Evolutionary conservation across 2,888 invertebrate genomes (phyloP).

Genomic region (Panzeria rudis): DNA sequence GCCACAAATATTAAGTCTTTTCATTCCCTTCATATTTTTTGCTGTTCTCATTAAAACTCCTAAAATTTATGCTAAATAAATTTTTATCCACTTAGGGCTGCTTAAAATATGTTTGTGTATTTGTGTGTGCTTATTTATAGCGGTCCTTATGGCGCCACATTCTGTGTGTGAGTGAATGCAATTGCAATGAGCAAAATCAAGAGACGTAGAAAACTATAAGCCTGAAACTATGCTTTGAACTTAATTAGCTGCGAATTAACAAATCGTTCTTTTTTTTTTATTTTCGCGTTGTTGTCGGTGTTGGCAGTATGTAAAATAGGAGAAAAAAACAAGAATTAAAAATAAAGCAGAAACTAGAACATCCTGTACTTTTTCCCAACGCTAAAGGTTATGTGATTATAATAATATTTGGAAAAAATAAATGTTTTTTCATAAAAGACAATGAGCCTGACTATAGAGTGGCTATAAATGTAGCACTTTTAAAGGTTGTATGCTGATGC

Average conservation of each 20-base stretch:
- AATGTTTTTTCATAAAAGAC: constrained; percentile 36
- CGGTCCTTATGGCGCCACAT: constrained; percentile 32
- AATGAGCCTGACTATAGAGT: constrained; percentile 27
- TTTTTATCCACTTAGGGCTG: neutral
- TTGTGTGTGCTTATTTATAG: constrained; percentile 13
- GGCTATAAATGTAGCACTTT: constrained; percentile 15
- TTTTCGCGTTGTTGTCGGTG: constrained; percentile 44
- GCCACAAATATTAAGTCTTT: neutral
- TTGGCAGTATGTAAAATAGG: constrained; percentile 44
- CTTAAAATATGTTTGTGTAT: neutral
- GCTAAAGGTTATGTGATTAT: constrained; percentile 67
- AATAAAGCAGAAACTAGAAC: constrained; percentile 36
- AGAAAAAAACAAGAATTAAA: neutral
- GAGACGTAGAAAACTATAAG: constrained; percentile 4
- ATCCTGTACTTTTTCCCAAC: constrained; percentile 31
- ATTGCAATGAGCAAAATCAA: neutral
- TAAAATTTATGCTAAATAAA: neutral
- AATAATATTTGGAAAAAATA: constrained; percentile 45
- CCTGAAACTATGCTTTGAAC: constrained; percentile 69
- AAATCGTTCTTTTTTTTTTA: constrained; percentile 47
- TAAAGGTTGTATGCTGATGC: neutral
- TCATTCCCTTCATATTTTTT: neutral
- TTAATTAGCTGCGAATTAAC: constrained; percentile 74
- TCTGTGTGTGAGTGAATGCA: neutral
- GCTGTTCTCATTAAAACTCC: constrained; percentile 3